phyloP scores from a whole-genome alignment of 64 coral and sea anemone genomes.

The Platygyra sinensis region DNA sequence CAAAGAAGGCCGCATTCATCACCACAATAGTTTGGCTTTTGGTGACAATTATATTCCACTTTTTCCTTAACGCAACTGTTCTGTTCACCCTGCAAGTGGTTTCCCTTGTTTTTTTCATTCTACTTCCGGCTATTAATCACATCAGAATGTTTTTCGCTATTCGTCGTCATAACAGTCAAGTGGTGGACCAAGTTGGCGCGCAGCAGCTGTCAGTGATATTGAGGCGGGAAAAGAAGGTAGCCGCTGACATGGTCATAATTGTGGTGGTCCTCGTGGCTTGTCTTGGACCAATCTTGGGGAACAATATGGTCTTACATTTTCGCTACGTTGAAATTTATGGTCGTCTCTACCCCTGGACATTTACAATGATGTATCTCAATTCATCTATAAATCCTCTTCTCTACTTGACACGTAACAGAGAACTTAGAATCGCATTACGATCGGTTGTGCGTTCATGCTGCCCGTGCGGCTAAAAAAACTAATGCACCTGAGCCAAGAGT shows the following conservation, averaged over 20 bases:
- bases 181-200: background rate
- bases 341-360: background rate
- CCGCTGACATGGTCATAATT: background rate
- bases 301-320: background rate
- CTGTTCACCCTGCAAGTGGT: background rate
- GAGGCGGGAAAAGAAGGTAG: slow-evolving; percentile 4
- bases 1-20: background rate
- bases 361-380: background rate
- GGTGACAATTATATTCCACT: background rate
- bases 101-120: background rate
- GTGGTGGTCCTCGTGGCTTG: background rate
- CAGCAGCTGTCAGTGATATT: background rate
- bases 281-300: background rate
- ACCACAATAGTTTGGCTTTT: background rate
- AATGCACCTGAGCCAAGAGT: too few species aligned
- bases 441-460: too few species aligned
- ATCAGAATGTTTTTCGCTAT: background rate
- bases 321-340: background rate
- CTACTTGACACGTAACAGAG: background rate
- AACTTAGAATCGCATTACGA: too few species aligned
- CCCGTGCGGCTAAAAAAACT: too few species aligned
- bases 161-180: background rate
- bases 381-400: slow-evolving; percentile 12
- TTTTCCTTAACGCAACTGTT: background rate
- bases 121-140: background rate